Evolutionary conservation across 2,113 vertebrate genomes (phyloP).

Genomic region (Vulpes vulpes): DNA sequence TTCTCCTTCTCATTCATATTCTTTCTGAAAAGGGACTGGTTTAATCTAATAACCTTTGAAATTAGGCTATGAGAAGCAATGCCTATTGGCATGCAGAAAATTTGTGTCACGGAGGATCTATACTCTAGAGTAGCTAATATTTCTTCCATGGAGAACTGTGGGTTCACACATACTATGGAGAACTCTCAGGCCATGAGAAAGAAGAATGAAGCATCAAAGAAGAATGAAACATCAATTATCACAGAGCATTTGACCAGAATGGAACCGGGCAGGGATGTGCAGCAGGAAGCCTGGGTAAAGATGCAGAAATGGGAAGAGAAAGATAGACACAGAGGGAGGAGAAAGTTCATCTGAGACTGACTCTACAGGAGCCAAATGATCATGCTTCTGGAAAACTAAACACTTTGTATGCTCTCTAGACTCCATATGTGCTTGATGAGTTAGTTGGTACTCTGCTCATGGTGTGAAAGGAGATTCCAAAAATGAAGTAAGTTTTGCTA

Average conservation of each 20-base stretch:
- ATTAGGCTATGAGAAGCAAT: not conserved
- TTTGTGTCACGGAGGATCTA: not conserved
- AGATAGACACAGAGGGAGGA: not conserved
- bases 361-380: not conserved
- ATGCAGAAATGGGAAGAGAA: not conserved
- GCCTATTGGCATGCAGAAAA: not conserved
- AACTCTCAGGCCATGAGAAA: not conserved
- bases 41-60: not conserved
- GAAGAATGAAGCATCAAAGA: too few species aligned
- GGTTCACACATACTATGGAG: not conserved
- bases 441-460: not conserved
- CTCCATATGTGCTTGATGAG: too few species aligned
- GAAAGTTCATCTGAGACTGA: not conserved
- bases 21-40: not conserved
- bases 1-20: not conserved
- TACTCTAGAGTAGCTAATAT: not conserved
- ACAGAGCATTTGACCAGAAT: rapidly evolving
- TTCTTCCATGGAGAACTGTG: not conserved
- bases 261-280: rapidly evolving
- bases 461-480: not conserved
- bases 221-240: not conserved
- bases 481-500: not conserved
- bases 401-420: not conserved
- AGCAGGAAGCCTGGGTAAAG: not conserved
- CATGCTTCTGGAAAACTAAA: not conserved